These are phyloP conservation scores for Hartigia nigra DNA, from an alignment of 2,888 invertebrate species.

Conservation along the genomic window DNA sequence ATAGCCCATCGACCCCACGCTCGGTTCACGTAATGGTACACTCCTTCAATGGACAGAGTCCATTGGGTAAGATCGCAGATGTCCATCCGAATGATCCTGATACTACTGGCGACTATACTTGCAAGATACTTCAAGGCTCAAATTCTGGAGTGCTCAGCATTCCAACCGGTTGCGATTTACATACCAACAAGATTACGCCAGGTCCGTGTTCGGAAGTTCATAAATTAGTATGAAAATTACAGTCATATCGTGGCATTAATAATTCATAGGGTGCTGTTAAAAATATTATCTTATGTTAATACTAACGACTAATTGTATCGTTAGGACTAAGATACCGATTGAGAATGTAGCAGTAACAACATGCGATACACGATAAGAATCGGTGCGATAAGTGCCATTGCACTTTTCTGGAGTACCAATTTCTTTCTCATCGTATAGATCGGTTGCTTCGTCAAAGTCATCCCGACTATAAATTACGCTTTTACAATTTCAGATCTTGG, in stretches of 20 bases:
- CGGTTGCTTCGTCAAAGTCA: neutral
- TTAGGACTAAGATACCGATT: neutral
- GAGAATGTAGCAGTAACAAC: neutral
- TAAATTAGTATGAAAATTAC: slow-evolving; percentile 35
- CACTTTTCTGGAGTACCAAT: neutral
- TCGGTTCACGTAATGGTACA: slow-evolving; percentile 84
- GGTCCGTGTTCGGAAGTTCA: slow-evolving; percentile 55
- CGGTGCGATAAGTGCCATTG: neutral
- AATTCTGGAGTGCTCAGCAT: slow-evolving; percentile 76
- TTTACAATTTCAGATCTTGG: slow-evolving; percentile 68
- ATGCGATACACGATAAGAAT: neutral
- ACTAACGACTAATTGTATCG: neutral
- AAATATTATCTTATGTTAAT: neutral
- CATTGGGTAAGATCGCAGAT: slow-evolving; percentile 87
- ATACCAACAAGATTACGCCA: slow-evolving; percentile 78
- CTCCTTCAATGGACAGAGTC: slow-evolving; percentile 80
- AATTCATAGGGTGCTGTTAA: slow-evolving; percentile 43
- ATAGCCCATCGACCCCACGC: slow-evolving; percentile 87
- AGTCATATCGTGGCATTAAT: slow-evolving; percentile 41
- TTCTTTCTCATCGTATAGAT: slow-evolving; percentile 11
- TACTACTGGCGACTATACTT: slow-evolving; percentile 88
- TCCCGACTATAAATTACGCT: neutral
- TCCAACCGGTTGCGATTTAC: slow-evolving; percentile 82
- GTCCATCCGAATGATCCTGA: slow-evolving; percentile 94
- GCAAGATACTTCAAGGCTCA: slow-evolving; percentile 78